Evolutionary conservation across 2,888 invertebrate genomes (phyloP).

Genomic region (Cryptosula pallasiana): DNA sequence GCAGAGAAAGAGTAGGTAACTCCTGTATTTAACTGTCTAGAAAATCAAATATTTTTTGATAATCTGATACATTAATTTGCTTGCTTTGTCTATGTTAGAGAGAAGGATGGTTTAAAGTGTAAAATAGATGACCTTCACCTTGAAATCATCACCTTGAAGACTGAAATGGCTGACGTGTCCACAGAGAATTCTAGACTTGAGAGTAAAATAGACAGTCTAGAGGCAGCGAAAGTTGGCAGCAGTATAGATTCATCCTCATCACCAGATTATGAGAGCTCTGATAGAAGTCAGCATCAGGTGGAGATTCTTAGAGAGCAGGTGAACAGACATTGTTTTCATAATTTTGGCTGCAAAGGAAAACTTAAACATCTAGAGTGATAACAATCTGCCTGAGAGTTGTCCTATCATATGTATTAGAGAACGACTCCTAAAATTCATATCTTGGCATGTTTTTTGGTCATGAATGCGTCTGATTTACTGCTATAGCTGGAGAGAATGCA

Average conservation of each 20-base stretch:
- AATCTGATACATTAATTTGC: neutral
- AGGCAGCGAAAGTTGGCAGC: neutral
- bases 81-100: neutral
- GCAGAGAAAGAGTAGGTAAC: slow-evolving; percentile 15
- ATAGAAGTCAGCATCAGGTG: slow-evolving; percentile 4
- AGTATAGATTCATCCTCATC: neutral
- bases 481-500: slow-evolving; percentile 67
- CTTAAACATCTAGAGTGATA: too few relatives aligned
- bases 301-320: slow-evolving; percentile 11
- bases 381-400: too few relatives aligned
- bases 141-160: slow-evolving; percentile 5
- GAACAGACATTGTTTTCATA: neutral
- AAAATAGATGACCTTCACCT: neutral
- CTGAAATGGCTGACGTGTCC: neutral
- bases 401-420: too few relatives aligned
- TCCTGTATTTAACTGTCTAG: too few relatives aligned
- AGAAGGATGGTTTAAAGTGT: slow-evolving; percentile 1
- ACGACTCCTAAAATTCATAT: too few relatives aligned
- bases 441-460: too few relatives aligned
- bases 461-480: too few relatives aligned
- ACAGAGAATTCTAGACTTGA: neutral
- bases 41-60: too few relatives aligned
- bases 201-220: neutral
- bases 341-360: too few relatives aligned
- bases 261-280: neutral